These are phyloP conservation scores for Spilarctia lutea DNA, from an alignment of 2,888 invertebrate genomes.

Conservation along the genomic window DNA sequence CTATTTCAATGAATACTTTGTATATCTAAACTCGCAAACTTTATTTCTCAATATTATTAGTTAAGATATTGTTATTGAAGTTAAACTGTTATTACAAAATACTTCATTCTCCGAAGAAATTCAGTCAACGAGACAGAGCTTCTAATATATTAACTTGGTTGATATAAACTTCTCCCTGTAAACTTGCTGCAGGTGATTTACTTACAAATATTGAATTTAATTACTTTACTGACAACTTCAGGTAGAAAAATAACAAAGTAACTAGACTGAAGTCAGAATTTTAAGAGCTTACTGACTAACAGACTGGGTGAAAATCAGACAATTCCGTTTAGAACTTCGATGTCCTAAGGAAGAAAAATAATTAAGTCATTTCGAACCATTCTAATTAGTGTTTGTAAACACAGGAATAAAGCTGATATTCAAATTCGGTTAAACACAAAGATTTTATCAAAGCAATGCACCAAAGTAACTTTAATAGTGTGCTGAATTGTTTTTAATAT, in stretches of 20 bases:
- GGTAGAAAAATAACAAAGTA: background rate
- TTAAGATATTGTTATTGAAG: background rate
- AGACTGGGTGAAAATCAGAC: no score
- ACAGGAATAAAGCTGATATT: constrained; percentile 20
- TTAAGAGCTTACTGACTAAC: background rate
- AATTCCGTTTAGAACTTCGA: no score
- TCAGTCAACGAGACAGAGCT: constrained; percentile 16
- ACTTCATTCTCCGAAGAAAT: constrained; percentile 11
- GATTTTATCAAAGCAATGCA: constrained; percentile 35
- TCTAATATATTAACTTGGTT: constrained; percentile 13
- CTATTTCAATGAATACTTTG: background rate
- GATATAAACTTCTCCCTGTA: constrained; percentile 11
- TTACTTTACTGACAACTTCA: constrained; percentile 5
- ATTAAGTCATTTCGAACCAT: background rate
- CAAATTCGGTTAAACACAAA: constrained; percentile 26
- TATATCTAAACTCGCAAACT: background rate
- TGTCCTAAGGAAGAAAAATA: no score
- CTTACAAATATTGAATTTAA: constrained; percentile 28
- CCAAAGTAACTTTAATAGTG: constrained; percentile 18
- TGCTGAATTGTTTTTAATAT: constrained; percentile 45
- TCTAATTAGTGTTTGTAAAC: background rate
- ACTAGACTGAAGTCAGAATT: background rate
- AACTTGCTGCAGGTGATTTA: constrained; percentile 18
- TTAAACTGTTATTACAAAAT: background rate
- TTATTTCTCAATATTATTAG: background rate